Conservation (phyloP, 2,888 invertebrate species). For the Volucella inanis region DNA sequence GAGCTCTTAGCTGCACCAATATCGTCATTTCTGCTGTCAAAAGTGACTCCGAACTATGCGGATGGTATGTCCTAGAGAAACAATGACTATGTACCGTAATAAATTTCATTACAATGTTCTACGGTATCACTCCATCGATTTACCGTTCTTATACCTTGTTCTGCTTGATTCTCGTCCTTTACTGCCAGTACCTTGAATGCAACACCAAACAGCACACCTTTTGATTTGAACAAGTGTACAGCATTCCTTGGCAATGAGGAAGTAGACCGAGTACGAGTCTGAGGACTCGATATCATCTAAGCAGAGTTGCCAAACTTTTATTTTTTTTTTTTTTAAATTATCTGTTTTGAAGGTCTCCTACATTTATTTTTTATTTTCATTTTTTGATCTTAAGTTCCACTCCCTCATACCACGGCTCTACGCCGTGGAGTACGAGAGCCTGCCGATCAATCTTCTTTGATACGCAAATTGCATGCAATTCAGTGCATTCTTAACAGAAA, state of each 20-base stretch:
- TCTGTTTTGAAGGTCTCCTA: no score
- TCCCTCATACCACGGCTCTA: no score
- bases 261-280: no score
- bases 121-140: constrained; percentile 51
- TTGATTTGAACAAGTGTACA: neutral
- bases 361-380: no score
- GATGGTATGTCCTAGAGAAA: constrained; percentile 41
- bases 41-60: constrained; percentile 30
- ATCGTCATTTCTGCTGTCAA: constrained; percentile 35
- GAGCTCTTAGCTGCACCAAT: constrained; percentile 2
- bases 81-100: constrained; percentile 47
- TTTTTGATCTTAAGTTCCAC: no score
- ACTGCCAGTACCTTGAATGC: neutral
- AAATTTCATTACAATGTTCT: constrained; percentile 51
- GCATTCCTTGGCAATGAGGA: constrained; percentile 3
- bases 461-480: no score
- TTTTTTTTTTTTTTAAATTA: no score
- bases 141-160: neutral
- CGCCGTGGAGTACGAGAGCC: no score
- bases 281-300: no score
- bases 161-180: neutral
- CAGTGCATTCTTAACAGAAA: no score
- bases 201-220: neutral
- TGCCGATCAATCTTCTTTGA: no score
- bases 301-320: no score